Evolutionary conservation across 2,888 invertebrate genomes (phyloP).

Genomic region (Napeogenes sylphis): DNA sequence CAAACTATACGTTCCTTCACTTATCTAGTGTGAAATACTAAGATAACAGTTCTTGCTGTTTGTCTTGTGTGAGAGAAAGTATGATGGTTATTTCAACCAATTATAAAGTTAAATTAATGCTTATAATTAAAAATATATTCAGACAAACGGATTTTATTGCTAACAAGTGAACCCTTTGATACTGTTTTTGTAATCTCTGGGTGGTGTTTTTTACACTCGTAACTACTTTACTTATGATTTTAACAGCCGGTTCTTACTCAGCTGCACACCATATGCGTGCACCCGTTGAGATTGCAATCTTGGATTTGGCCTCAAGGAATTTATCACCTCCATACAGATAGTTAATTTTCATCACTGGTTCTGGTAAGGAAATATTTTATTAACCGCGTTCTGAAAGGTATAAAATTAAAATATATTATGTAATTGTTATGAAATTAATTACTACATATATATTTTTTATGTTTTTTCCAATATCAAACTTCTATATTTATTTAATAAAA

Average conservation of each 20-base stretch:
- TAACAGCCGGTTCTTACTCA: slow-evolving; percentile 48
- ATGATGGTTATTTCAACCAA: slow-evolving; percentile 5
- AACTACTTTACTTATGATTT: slow-evolving; percentile 42
- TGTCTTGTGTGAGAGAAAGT: slow-evolving; percentile 8
- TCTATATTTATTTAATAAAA: no score
- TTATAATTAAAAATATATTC: slow-evolving; percentile 8
- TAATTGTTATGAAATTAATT: neutral
- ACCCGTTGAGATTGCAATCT: slow-evolving; percentile 52
- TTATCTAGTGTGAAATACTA: slow-evolving; percentile 33
- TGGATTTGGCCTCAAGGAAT: slow-evolving; percentile 44
- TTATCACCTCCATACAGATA: slow-evolving; percentile 46
- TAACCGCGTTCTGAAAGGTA: neutral
- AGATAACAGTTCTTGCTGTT: slow-evolving; percentile 31
- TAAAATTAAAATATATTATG: neutral
- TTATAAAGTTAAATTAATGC: slow-evolving; percentile 2
- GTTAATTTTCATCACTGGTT: slow-evolving; percentile 36
- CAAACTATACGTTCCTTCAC: slow-evolving; percentile 32
- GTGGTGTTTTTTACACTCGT: slow-evolving; percentile 38
- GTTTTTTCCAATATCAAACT: no score
- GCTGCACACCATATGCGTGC: slow-evolving; percentile 58
- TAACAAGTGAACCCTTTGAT: slow-evolving; percentile 33
- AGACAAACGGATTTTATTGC: slow-evolving; percentile 26
- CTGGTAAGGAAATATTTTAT: slow-evolving; percentile 13
- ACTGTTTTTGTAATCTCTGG: slow-evolving; percentile 37
- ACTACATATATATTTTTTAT: no score